phyloP scores from a whole-genome alignment of 2,113 vertebrate genomes.

The Asarcornis scutulata region DNA sequence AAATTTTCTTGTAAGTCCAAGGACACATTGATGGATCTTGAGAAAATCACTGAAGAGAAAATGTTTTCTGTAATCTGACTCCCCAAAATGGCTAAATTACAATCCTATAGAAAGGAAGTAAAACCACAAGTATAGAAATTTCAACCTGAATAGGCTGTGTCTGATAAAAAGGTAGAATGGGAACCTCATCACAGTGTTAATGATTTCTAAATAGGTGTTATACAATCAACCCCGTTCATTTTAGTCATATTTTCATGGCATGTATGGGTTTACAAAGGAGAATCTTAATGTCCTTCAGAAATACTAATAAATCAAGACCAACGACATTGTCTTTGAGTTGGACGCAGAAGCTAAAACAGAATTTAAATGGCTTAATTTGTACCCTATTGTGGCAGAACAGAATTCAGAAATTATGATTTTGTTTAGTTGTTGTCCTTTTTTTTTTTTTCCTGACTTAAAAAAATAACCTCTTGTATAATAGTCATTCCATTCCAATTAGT shows the following conservation, averaged over 20 bases:
- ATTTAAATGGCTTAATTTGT: neutral
- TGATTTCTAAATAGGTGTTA: neutral
- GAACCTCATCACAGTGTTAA: neutral
- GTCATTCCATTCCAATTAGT: neutral
- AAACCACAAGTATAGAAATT: neutral
- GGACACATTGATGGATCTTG: neutral
- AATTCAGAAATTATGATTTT: neutral
- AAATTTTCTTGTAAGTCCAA: neutral
- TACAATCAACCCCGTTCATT: neutral
- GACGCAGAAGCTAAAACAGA: neutral
- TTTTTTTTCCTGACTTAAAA: neutral
- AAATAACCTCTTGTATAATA: neutral
- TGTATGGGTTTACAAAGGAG: neutral
- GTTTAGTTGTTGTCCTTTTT: neutral
- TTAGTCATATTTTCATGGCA: neutral
- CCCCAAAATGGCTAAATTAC: neutral
- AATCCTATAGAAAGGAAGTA: neutral
- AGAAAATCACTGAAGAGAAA: neutral
- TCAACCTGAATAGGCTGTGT: neutral
- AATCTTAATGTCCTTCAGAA: neutral
- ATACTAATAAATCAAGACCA: constrained; percentile 12
- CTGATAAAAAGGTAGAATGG: neutral
- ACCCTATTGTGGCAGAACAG: neutral
- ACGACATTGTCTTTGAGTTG: neutral
- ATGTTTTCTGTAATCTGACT: neutral